phyloP scores from a whole-genome alignment of 2,888 invertebrate species.

The Drosophila merina region DNA sequence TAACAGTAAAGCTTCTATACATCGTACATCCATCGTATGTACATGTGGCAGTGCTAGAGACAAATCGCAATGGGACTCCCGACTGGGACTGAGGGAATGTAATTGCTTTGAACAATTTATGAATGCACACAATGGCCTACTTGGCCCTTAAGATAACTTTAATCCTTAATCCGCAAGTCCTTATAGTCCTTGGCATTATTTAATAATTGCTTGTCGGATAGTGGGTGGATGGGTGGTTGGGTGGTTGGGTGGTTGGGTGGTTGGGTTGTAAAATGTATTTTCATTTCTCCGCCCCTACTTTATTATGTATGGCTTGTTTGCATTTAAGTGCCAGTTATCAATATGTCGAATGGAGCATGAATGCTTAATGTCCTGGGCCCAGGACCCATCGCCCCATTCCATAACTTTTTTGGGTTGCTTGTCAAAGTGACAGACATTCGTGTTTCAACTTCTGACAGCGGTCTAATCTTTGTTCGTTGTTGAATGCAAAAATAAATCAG shows the following conservation, averaged over 20 bases:
- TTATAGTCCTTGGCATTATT: background rate
- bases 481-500: background rate
- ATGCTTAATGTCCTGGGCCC: slow-evolving; percentile 13
- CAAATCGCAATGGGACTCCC: background rate
- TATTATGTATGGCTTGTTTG: slow-evolving; percentile 14
- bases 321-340: slow-evolving; percentile 25
- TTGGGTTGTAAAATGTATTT: background rate
- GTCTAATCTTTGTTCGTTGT: background rate
- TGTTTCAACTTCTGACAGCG: slow-evolving; percentile 1
- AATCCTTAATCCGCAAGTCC: background rate
- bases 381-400: background rate
- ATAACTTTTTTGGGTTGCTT: background rate
- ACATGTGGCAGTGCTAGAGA: too few species aligned
- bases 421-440: slow-evolving; percentile 6
- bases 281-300: background rate
- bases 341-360: slow-evolving; percentile 19
- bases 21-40: slow-evolving; percentile 2
- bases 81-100: slow-evolving; percentile 10
- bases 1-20: slow-evolving; percentile 30
- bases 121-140: slow-evolving; percentile 27
- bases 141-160: slow-evolving; percentile 21
- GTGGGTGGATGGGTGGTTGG: background rate
- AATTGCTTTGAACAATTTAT: slow-evolving; percentile 62
- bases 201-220: too few species aligned
- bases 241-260: too few species aligned